A percentile compares a stretch with the other conserved stretches of the same genome.
Conservation (phyloP, 1,140 invertebrate species). For the Rhagoletis pomonella region DNA sequence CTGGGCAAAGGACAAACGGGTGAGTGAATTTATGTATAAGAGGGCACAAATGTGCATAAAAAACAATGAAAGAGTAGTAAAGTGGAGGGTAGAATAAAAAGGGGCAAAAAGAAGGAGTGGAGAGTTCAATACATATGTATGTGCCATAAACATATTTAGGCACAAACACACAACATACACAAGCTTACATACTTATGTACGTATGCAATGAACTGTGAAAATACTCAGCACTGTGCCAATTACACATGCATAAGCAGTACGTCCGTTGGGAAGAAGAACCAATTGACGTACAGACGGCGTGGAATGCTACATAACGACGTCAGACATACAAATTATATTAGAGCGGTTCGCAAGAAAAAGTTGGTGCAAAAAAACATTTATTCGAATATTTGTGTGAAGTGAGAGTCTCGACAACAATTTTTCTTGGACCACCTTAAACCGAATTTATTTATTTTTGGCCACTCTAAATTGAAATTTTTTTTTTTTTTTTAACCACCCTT, state of each 20-base stretch:
- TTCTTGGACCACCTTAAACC: no score
- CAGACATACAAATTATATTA: no score
- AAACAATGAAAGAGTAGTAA: background rate
- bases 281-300: background rate
- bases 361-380: no score
- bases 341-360: no score
- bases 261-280: background rate
- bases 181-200: background rate
- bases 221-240: background rate
- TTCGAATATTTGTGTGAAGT: no score
- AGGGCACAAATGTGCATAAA: background rate
- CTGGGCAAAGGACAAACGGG: conserved; percentile 99
- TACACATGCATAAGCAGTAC: background rate
- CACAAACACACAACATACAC: background rate
- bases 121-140: background rate
- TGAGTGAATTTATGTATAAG: conserved; percentile 73
- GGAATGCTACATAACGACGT: background rate
- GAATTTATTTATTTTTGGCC: no score
- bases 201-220: conserved; percentile 17
- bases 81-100: background rate
- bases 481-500: no score
- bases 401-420: no score
- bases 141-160: background rate
- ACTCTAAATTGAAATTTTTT: no score
- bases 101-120: background rate